A percentile compares a stretch with the other conserved stretches of the same genome.
These are phyloP conservation scores for Bujurquina vittata DNA, from an alignment of 2,113 vertebrate species.

Conservation along the genomic window DNA sequence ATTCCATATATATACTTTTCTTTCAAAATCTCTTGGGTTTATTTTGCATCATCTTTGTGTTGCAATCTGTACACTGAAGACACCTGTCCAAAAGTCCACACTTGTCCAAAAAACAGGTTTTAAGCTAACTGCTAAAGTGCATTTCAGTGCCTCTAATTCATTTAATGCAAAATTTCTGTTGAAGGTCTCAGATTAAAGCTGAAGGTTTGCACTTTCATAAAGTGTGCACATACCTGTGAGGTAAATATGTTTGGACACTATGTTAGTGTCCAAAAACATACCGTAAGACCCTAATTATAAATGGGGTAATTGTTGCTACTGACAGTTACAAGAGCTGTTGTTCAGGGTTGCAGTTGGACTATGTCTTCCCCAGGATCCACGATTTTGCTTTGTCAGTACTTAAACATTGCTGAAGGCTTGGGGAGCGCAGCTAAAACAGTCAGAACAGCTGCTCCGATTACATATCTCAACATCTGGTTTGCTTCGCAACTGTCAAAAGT, in stretches of 20 bases:
- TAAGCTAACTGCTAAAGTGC: accelerated
- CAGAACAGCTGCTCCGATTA: slow-evolving; percentile 38
- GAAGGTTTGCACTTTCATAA: neutral
- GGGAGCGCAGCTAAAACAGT: neutral
- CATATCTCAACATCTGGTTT: slow-evolving; percentile 34
- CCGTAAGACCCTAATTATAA: neutral
- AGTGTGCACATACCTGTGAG: neutral
- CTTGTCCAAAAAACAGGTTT: neutral
- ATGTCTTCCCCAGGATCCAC: neutral
- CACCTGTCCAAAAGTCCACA: neutral
- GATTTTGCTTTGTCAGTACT: neutral
- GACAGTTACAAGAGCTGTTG: neutral
- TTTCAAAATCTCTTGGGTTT: neutral
- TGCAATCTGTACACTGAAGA: too few species aligned
- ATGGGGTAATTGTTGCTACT: accelerated
- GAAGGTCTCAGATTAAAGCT: neutral
- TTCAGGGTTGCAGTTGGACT: neutral
- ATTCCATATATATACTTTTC: neutral
- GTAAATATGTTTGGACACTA: neutral
- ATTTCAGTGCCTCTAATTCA: neutral
- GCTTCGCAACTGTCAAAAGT: slow-evolving; percentile 18
- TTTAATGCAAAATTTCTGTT: neutral
- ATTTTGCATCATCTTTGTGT: too few species aligned
- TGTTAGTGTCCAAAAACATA: neutral
- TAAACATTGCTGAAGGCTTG: neutral